These are phyloP conservation scores for Oligia fasciuncula DNA, from an alignment of 2,888 invertebrate genomes.

Conservation along the genomic window DNA sequence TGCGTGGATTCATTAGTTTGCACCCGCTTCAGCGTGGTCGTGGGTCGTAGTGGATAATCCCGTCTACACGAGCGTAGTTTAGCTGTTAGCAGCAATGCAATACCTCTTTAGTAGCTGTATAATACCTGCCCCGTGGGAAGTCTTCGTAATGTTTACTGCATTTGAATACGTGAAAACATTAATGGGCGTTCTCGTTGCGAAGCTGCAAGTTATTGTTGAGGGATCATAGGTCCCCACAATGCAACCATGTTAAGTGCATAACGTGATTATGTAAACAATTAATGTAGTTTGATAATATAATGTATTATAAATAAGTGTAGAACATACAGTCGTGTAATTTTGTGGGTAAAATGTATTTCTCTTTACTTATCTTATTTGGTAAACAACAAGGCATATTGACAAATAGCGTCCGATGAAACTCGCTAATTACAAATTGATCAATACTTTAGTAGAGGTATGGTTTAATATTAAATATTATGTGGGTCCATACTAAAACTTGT, in stretches of 20 bases:
- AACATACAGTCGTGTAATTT: not conserved
- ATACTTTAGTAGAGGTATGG: not conserved
- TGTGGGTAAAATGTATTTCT: not conserved
- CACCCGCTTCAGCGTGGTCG: not conserved
- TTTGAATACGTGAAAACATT: conserved; percentile 51
- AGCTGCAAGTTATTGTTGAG: conserved; percentile 55
- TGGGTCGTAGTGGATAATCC: not conserved
- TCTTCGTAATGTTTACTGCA: conserved; percentile 36
- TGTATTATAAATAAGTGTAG: not conserved
- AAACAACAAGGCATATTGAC: conserved; percentile 1
- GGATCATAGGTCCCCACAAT: conserved; percentile 56
- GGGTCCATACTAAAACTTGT: no score
- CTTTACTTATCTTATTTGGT: not conserved
- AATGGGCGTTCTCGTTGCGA: conserved; percentile 54
- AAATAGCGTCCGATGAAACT: conserved; percentile 13
- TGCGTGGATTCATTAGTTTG: not conserved
- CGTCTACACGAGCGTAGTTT: not conserved
- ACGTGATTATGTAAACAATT: conserved; percentile 45
- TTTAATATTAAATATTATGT: not conserved
- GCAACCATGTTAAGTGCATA: conserved; percentile 19
- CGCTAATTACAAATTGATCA: conserved; percentile 29
- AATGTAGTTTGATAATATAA: conserved; percentile 26
- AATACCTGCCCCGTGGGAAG: conserved; percentile 48
- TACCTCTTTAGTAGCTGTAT: not conserved
- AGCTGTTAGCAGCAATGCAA: not conserved